phyloP scores from a whole-genome alignment of 64 coral and sea anemone species.

The Trachythela sp. region DNA sequence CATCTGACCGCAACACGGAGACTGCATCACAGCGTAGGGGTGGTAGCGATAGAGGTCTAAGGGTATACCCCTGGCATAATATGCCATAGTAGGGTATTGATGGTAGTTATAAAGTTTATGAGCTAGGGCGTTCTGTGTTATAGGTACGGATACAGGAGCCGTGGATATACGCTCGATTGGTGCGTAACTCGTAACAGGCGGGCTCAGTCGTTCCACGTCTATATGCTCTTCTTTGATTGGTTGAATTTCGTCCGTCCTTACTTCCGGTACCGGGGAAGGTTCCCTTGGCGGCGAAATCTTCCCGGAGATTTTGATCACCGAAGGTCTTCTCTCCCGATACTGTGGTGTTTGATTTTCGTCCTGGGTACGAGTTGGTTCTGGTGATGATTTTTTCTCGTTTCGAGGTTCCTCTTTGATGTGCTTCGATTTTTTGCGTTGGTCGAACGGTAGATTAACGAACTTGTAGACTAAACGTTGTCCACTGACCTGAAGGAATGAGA shows the following conservation, averaged over 20 bases:
- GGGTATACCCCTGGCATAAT: not conserved
- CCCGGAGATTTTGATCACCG: not conserved
- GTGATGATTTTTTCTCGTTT: not conserved
- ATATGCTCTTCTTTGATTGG: not conserved
- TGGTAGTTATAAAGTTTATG: conserved; percentile 5
- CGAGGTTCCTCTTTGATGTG: not conserved
- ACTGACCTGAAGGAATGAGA: not conserved
- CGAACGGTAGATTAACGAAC: not conserved
- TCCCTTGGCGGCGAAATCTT: not conserved
- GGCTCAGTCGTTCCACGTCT: not conserved
- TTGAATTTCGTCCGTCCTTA: not conserved
- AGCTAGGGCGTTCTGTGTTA: not conserved
- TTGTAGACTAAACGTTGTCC: conserved; percentile 18
- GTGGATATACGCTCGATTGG: not conserved
- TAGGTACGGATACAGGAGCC: not conserved
- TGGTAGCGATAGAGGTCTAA: not conserved
- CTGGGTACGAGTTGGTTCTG: not conserved
- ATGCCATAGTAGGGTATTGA: not conserved
- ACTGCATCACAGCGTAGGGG: not conserved
- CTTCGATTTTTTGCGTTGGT: not conserved
- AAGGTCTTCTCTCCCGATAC: not conserved
- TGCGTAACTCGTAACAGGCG: not conserved
- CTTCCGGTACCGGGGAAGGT: not conserved
- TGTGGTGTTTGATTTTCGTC: not conserved
- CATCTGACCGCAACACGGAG: not conserved